phyloP scores from a whole-genome alignment of 2,113 vertebrate species.

The Dipodomys merriami region DNA sequence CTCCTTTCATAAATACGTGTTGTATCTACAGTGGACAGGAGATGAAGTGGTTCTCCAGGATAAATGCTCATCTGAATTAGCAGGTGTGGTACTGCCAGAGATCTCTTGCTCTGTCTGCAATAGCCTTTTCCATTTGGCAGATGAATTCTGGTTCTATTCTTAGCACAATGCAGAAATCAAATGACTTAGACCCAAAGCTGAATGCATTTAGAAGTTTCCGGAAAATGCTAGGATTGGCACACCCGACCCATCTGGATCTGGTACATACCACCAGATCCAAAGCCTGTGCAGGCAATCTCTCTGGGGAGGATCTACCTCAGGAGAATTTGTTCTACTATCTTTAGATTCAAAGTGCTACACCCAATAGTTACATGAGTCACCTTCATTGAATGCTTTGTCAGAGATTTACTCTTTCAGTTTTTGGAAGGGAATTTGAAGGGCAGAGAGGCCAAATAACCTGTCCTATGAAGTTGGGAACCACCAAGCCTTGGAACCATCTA shows the following conservation, averaged over 20 bases:
- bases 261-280: not conserved
- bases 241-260: not conserved
- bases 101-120: not conserved
- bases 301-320: not conserved
- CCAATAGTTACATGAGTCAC: not conserved
- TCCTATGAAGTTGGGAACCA: not conserved
- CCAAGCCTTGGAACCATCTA: too few relatives aligned
- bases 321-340: not conserved
- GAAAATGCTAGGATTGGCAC: not conserved
- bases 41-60: not conserved
- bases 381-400: not conserved
- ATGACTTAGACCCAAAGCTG: conserved; percentile 26
- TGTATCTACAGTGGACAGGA: not conserved
- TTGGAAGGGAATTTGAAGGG: not conserved
- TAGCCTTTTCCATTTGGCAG: not conserved
- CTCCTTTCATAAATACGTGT: not conserved
- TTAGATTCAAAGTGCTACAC: not conserved
- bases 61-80: accelerated
- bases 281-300: not conserved
- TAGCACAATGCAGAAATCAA: conserved; percentile 9
- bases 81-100: not conserved
- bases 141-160: conserved; percentile 50
- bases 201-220: not conserved
- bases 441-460: not conserved
- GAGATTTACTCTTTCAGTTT: not conserved